These are phyloP conservation scores for Linurgus olivaceus DNA, from an alignment of 2,797 vertebrate species.

Conservation along the genomic window DNA sequence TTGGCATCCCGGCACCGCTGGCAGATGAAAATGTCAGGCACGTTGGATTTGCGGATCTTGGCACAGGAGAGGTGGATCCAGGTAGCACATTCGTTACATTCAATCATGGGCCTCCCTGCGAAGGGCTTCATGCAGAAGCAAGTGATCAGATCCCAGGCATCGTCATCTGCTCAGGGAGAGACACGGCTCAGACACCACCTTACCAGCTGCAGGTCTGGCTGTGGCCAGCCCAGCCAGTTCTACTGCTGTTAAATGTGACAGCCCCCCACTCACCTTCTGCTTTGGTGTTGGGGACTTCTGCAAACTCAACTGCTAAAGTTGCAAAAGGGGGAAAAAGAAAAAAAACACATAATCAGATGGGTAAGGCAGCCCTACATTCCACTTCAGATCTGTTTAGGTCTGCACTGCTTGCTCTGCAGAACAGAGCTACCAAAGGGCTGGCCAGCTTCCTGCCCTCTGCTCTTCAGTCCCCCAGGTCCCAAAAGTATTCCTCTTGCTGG, in stretches of 20 bases:
- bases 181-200: background rate
- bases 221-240: background rate
- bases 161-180: slow-evolving; percentile 81
- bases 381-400: background rate
- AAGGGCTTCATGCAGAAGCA: slow-evolving; percentile 99
- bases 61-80: slow-evolving; percentile 98
- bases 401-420: background rate
- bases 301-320: background rate
- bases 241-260: background rate
- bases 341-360: background rate
- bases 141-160: slow-evolving; percentile 97
- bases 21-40: slow-evolving; percentile 95
- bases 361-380: background rate
- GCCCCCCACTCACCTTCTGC: slow-evolving; percentile 55
- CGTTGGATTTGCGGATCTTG: slow-evolving; percentile 97
- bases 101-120: slow-evolving; percentile 95
- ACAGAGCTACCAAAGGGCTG: background rate
- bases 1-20: slow-evolving; percentile 93
- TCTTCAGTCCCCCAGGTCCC: background rate
- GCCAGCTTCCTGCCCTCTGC: background rate
- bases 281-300: slow-evolving; percentile 56
- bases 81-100: slow-evolving; percentile 92
- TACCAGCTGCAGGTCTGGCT: background rate
- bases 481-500: background rate
- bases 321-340: background rate